Evolutionary conservation across 2,888 invertebrate species (phyloP).

Genomic region (Belgica antarctica): DNA sequence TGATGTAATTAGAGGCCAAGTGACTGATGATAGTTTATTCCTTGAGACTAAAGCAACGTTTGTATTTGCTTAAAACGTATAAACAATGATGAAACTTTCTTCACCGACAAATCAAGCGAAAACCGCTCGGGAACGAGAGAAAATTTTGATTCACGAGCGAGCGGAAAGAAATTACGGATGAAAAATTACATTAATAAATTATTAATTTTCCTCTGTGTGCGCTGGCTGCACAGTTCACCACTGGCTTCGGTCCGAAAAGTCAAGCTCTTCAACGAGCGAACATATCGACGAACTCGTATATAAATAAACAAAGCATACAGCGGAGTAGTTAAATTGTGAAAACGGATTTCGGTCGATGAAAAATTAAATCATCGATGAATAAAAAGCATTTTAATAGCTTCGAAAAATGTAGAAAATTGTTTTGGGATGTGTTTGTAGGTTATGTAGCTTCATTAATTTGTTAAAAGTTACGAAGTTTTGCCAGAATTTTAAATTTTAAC

Average conservation of each 20-base stretch:
- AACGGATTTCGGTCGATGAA: constrained; percentile 14
- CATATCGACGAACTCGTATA: constrained; percentile 4
- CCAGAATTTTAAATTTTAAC: too few species aligned
- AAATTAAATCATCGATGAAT: constrained; percentile 38
- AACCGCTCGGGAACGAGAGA: too few species aligned
- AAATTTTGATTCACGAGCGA: constrained; percentile 13
- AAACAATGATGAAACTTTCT: constrained; percentile 24
- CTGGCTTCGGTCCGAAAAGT: constrained; percentile 1
- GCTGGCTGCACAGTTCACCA: not conserved
- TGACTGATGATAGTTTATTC: not conserved
- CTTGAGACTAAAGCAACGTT: not conserved
- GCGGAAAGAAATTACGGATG: constrained; percentile 28
- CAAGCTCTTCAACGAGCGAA: constrained; percentile 3
- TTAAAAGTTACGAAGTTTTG: too few species aligned
- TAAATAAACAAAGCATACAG: constrained; percentile 28
- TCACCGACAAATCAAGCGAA: not conserved
- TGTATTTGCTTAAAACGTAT: not conserved
- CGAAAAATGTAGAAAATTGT: too few species aligned
- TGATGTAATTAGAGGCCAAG: not conserved
- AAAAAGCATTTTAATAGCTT: constrained; percentile 34
- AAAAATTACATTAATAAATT: constrained; percentile 43
- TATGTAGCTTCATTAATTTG: too few species aligned
- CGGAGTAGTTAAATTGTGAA: not conserved
- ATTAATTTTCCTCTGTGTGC: constrained; percentile 38
- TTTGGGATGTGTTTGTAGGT: too few species aligned